A percentile compares a stretch with the other conserved stretches of the same genome.
Conservation (phyloP, 2,888 invertebrate species). For the Philereme transversata region DNA sequence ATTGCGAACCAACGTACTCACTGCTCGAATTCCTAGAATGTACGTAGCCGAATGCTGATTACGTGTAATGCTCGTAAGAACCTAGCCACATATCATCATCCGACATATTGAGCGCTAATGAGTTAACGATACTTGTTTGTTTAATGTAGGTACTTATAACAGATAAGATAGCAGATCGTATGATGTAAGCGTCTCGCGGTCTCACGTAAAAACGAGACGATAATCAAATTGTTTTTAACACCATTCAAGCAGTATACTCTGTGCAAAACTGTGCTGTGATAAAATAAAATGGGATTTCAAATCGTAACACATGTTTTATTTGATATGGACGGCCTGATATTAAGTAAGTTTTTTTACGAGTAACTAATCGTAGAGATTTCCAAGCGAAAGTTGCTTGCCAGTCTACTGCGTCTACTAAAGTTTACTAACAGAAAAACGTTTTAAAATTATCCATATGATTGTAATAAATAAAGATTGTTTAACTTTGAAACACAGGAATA, state of each 20-base stretch:
- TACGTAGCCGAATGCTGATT: too few species aligned
- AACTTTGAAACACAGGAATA: too few species aligned
- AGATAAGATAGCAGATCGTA: constrained; percentile 41
- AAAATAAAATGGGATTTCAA: constrained; percentile 53
- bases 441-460: too few species aligned
- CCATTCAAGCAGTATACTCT: constrained; percentile 12
- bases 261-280: constrained; percentile 27
- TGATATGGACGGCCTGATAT: constrained; percentile 75
- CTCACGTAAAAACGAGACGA: constrained; percentile 3
- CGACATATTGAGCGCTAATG: constrained; percentile 17
- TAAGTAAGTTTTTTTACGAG: constrained; percentile 59
- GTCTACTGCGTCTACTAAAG: too few species aligned
- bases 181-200: constrained; percentile 34
- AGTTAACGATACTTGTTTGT: constrained; percentile 10
- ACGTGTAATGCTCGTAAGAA: too few species aligned
- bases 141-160: constrained; percentile 12
- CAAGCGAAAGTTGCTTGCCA: too few species aligned
- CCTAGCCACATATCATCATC: not conserved
- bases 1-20: too few species aligned
- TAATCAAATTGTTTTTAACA: constrained; percentile 1
- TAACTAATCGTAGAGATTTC: too few species aligned
- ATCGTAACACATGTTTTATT: constrained; percentile 71
- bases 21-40: too few species aligned
- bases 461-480: too few species aligned
- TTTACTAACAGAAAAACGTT: too few species aligned